phyloP scores from a whole-genome alignment of 1,140 invertebrate genomes.

The Drosophila pectinifera region DNA sequence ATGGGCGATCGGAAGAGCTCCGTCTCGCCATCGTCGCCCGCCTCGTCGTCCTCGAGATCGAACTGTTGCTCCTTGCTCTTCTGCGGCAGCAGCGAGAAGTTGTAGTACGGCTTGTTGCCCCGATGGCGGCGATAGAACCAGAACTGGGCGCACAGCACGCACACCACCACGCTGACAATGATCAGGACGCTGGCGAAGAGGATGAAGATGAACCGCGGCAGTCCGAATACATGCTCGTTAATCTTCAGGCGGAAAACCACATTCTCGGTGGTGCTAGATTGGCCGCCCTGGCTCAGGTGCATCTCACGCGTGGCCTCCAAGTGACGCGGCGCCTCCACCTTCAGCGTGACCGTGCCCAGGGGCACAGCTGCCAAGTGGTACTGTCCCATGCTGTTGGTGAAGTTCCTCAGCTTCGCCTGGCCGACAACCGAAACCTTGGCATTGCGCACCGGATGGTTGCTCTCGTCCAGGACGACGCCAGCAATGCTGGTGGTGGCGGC shows the following conservation, averaged over 20 bases:
- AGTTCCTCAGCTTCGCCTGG: constrained; percentile 73
- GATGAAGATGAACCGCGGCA: constrained; percentile 91
- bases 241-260: constrained; percentile 89
- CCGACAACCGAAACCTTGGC: constrained; percentile 86
- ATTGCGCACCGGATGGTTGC: constrained; percentile 87
- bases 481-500: constrained; percentile 69
- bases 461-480: constrained; percentile 87
- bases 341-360: constrained; percentile 86
- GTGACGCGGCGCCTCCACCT: constrained; percentile 87
- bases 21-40: constrained; percentile 86
- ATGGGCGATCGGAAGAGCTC: constrained; percentile 88
- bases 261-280: constrained; percentile 83
- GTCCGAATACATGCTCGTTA: constrained; percentile 89
- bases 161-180: constrained; percentile 67
- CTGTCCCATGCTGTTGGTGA: constrained; percentile 86
- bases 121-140: constrained; percentile 75
- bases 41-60: constrained; percentile 86
- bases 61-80: constrained; percentile 78
- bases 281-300: constrained; percentile 83
- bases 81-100: constrained; percentile 85
- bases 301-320: constrained; percentile 86
- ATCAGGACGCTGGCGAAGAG: constrained; percentile 87
- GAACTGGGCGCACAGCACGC: constrained; percentile 77
- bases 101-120: constrained; percentile 78
- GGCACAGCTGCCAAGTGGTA: constrained; percentile 86